phyloP scores from a whole-genome alignment of 2,113 vertebrate species.

The Chaenogobius annularis region DNA sequence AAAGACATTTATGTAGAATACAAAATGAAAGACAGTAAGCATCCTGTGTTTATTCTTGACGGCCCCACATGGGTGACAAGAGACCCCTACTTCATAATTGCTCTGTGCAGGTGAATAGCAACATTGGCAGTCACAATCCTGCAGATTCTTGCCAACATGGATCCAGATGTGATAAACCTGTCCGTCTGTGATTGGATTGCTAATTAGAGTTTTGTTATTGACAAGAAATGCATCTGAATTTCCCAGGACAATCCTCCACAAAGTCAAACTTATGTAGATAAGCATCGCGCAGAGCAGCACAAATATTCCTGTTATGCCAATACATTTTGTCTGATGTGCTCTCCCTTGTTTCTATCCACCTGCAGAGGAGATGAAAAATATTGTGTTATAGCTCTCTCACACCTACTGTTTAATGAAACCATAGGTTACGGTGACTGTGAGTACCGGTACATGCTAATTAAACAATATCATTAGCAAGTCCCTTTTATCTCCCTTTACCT shows the following conservation, averaged over 20 bases:
- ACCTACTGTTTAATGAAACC: slow-evolving; percentile 42
- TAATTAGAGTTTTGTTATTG: slow-evolving; percentile 38
- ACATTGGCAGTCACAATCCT: slow-evolving; percentile 38
- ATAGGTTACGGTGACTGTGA: slow-evolving; percentile 29
- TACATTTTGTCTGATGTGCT: slow-evolving; percentile 35
- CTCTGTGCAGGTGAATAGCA: slow-evolving; percentile 60
- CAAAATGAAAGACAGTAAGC: slow-evolving; percentile 92
- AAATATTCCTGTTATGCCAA: slow-evolving; percentile 33
- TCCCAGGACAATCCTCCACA: slow-evolving; percentile 22
- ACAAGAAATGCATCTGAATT: slow-evolving; percentile 7
- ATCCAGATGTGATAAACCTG: slow-evolving; percentile 49
- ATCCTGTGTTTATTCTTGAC: slow-evolving; percentile 52
- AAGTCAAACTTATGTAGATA: slow-evolving; percentile 30
- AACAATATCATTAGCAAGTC: slow-evolving; percentile 35
- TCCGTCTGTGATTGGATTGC: slow-evolving; percentile 45
- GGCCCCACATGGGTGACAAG: slow-evolving; percentile 50
- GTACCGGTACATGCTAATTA: slow-evolving; percentile 24
- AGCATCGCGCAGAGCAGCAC: slow-evolving; percentile 29
- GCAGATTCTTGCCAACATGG: slow-evolving; percentile 30
- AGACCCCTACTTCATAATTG: slow-evolving; percentile 57
- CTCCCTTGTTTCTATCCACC: slow-evolving; percentile 57
- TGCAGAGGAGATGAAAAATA: slow-evolving; percentile 40
- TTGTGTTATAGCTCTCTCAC: slow-evolving; percentile 53
- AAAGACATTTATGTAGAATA: slow-evolving; percentile 92
- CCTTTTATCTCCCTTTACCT: slow-evolving; percentile 19